A percentile compares a stretch with the other conserved stretches of the same genome.
These are phyloP conservation scores for Caenorhabditis sp. DNA, from an alignment of 2,888 invertebrate genomes.

Conservation along the genomic window DNA sequence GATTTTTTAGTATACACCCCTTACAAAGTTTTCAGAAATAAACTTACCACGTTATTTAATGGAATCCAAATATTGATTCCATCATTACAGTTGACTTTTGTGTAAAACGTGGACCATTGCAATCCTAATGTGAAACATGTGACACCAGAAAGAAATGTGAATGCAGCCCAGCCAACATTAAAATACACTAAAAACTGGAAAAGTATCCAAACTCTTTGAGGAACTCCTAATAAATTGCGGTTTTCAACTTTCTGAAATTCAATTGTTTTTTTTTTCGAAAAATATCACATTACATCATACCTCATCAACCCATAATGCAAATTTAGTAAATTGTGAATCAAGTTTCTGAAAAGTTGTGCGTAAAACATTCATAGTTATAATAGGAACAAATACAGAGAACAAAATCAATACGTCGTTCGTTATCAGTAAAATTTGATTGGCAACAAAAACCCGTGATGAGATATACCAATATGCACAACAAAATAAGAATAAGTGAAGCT, in stretches of 20 bases:
- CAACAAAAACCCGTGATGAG: constrained; percentile 1
- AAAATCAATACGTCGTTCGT: not conserved
- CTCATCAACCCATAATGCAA: constrained; percentile 18
- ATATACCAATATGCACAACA: not conserved
- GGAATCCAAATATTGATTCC: constrained; percentile 38
- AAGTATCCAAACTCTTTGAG: constrained; percentile 17
- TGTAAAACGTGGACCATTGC: constrained; percentile 28
- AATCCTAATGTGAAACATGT: constrained; percentile 22
- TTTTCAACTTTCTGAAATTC: constrained; percentile 30
- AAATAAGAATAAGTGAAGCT: constrained; percentile 5
- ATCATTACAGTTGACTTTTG: constrained; percentile 29
- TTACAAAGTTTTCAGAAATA: not conserved
- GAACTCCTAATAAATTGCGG: constrained; percentile 28
- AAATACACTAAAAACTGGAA: constrained; percentile 22
- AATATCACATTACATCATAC: constrained; percentile 1
- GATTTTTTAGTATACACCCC: not conserved
- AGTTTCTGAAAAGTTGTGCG: not conserved
- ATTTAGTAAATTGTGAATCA: constrained; percentile 18
- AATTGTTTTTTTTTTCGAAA: too few relatives aligned
- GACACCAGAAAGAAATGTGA: constrained; percentile 14
- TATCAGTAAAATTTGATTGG: not conserved
- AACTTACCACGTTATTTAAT: constrained; percentile 27
- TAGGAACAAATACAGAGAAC: not conserved
- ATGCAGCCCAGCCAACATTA: constrained; percentile 12
- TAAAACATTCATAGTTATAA: not conserved